Percentiles rank a stretch among this genome's conserved stretches.
phyloP scores from a whole-genome alignment of 30 jellyfish, hydroid and myxozoan species.

The Sanderia malayensis region DNA sequence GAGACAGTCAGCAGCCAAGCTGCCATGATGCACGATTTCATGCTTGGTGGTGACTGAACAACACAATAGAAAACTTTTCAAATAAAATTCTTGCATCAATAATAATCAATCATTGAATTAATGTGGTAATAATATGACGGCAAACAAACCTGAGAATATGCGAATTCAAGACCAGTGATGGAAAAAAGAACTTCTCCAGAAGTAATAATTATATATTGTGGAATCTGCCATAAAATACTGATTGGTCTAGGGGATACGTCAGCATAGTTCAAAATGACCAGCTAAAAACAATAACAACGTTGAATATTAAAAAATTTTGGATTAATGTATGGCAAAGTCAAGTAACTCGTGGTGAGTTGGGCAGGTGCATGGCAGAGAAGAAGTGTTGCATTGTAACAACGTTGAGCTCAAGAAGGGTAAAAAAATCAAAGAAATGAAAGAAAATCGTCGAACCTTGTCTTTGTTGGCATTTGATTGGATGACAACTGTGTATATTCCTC shows the following conservation, averaged over 20 bases:
- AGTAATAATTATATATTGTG: conserved; percentile 91
- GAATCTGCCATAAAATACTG: conserved; percentile 94
- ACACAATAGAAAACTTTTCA: neutral
- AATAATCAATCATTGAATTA: no score
- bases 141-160: conserved; percentile 97
- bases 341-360: no score
- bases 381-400: no score
- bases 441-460: conserved; percentile 45
- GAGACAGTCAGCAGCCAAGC: conserved; percentile 99
- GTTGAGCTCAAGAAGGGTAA: no score
- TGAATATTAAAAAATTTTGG: no score
- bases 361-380: no score
- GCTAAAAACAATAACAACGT: conserved; percentile 38
- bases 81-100: no score
- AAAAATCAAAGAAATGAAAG: no score
- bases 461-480: conserved; percentile 77
- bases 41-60: conserved; percentile 96
- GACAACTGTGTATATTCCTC: conserved; percentile 97
- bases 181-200: conserved; percentile 98
- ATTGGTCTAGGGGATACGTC: conserved; percentile 99
- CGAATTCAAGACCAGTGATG: conserved; percentile 99
- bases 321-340: no score
- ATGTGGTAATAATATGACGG: no score
- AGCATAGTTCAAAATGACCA: conserved; percentile 65
- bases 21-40: conserved; percentile 99